Base-by-base conservation (phyloP, 37 sponge, comb jelly and placozoan species). In the Amphimedon queenslandica region DNA sequence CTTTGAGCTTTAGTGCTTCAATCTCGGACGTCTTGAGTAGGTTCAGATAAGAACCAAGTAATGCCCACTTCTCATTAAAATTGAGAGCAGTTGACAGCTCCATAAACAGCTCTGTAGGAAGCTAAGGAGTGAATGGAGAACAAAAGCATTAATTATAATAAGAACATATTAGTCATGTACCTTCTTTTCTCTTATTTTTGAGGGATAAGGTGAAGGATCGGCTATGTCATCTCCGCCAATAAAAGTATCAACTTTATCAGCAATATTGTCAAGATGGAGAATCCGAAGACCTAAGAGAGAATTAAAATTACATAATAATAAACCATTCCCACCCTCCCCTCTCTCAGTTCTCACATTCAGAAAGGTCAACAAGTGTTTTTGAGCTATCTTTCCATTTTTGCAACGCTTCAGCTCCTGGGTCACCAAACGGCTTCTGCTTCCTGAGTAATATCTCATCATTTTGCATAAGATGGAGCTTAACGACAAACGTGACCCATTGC, bases 351-450 rank as follows among this genome's bases (percentile, higher is more conserved):
- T 47, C 13, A 47, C 53, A 8, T n/a, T 60, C 61, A 60, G 21
- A n/a, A 11, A 60, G 28, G 27, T 60, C 27, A 6, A 6, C 5
- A n/a, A 60, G 21, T 25, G 27, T 60, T 38, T 25, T n/a, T 1
- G 24, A 24, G 53, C 85, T 84, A 2, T 84, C 78, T 38, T 40
- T 53, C 85, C 85, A 84, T 65, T 23, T 71, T 1, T 28, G 34
- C 35, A 84, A 41, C 24, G 72, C 61, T 33, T 65, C 34, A 3
- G 25, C 23, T 6, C 85, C 85, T 30, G 72, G 66, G 5, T 79
- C 85, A 20, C 31, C 25, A 40, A 27, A 24, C 0, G 73, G 79
- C 33, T 77, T 66, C 24, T 23, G 2, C 0, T 66, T 71, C 28
- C 33, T 66, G 37, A 66, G 57, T 29, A 73, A 37, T 29, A 84